Evolutionary conservation across 1,140 invertebrate genomes (phyloP), one percentile per base, ranked within the genome.

Genomic region (Mesaphorura yosii): DNA sequence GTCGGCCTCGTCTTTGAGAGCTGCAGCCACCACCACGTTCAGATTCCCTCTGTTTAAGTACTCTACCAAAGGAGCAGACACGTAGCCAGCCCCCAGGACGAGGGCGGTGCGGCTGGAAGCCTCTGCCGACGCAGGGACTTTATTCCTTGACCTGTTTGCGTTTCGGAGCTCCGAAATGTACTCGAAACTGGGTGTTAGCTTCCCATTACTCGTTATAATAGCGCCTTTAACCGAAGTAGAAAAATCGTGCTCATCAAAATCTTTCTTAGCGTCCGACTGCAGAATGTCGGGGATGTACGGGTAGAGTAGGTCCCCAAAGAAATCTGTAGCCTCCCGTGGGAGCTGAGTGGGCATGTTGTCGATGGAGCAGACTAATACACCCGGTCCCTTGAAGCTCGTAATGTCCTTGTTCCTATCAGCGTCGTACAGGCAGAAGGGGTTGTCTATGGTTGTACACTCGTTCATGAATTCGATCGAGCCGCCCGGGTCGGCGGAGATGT

Each of bases 291-390:
- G 70, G 1, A 89, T 79, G 64, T 91, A 92, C 0, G 95, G 94
- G 58, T 80, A 77, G 0, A 99, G 73, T 0, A 97, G 75, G 65
- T 93, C 86, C 2, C 95, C 95, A 69, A 98, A 99, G 68, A 93
- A 92, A 66, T 98, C 93, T 0, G 95, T 98, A 0, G 94, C 82
- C 69, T 99, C 95, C 34, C 87, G 76, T 0, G 96, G 96, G 37
- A 99, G 73, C 68, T 99, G 96, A 0, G 96, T 98, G 1, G 96
- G 96, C 95, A 99, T 98, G 69, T 99, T 98, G 71, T 98, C 95
- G 55, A 99, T 98, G 3, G 90, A 95, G 68, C 96, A 99, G 1
- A 99, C 92, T 42, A 99, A 71, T 2, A 98, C 92, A 20, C 96
- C 96, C 0, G 88, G 84, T 2, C 93, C 93, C 71, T 88, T 89